Evolutionary conservation across 1,140 invertebrate genomes (phyloP), one percentile per base, ranked within the genome.

Genomic region (Maconellicoccus hirsutus): DNA sequence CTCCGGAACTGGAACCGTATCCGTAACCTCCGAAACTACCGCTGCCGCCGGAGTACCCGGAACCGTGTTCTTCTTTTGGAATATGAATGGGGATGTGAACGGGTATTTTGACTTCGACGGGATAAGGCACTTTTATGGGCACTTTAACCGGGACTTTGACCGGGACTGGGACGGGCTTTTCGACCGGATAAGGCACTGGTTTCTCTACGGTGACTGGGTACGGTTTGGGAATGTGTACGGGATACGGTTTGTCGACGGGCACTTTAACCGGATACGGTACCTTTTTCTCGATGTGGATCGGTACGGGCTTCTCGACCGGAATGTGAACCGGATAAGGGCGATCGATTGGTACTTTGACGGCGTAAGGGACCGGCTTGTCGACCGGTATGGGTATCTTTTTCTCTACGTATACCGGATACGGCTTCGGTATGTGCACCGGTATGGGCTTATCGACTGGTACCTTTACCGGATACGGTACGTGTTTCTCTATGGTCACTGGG

Each of bases 391-490:
- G 88, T 0, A 77, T 73, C 76, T 75, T 76, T 71, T 77, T 77
- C 26, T 77, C 76, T n/a, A 78, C 76, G 70, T 76, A 74, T 16
- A 78, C 74, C 19, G 77, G 76, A 73, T 76, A 77, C 3, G 77
- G 87, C 72, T 81, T 83, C 21, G 90, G 89, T 1, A 91, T 87
- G 71, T 82, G 83, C 25, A 88, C 83, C 74, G 86, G 85, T 70
- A 88, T 85, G 38, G 88, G 89, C 78, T 87, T 90, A 80, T 90
- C 89, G 25, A 91, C 87, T 26, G 84, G 83, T 39, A 89, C 86
- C 76, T 87, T 87, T 12, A 87, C 84, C 77, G 88, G 87, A 76
- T 85, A 86, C 29, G 89, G 88, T 8, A 88, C 83, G 73, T 87
- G 81, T 75, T 88, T 89, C 75, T 87, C 86, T 1, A 89, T 75